Evolutionary conservation across 2,888 invertebrate genomes (phyloP), one percentile per base, ranked within the genome.

Genomic region (Dryocosmus kuriphilus): DNA sequence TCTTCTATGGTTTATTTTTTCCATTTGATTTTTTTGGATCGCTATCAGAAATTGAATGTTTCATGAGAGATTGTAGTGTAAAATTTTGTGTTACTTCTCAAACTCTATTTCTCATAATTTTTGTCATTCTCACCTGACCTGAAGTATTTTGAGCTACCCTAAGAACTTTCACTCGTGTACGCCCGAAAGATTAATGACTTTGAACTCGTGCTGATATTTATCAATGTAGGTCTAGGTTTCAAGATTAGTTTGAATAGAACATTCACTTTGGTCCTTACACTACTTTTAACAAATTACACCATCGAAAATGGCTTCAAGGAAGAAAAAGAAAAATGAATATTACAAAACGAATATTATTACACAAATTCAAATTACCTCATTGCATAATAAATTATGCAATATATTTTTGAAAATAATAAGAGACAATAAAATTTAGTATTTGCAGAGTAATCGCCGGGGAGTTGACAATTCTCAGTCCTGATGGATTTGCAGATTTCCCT

Each of bases 221-320:
- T 82, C 82, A 80, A 81, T 78, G 30, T 82, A 81, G 82, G 82
- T 82, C 81, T 82, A 82, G 81, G 80, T 76, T 79, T 22, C 46
- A 41, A 73, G 35, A 73, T 73, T 51, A 41, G 16, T 73, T 73
- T 73, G 22, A 71, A 38, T 32, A 32, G 3, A 71, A 55, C 51
- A 16, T 73, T 73, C 55, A 55, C 65, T 65, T 65, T 38, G 65
- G 38, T 65, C 65, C 65, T 65, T 65, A 41, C 8, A 24, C 22
- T 65, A 65, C 65, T 65, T 65, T 65, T 41, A 65, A 22, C 11
- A 65, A 24, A 65, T 65, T 65, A 24, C 38, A n/a, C 0, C 38
- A 22, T 6, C 24, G n/a, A 24, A 8, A n/a, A 24, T 38, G 6
- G 9, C 14, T 24, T 27, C 22, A 24, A 57, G 57, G 24, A 22